A percentile compares a stretch with the other conserved stretches of the same genome.
Evolutionary conservation across 1,140 invertebrate genomes (phyloP).

Genomic region (Drosophila lini): DNA sequence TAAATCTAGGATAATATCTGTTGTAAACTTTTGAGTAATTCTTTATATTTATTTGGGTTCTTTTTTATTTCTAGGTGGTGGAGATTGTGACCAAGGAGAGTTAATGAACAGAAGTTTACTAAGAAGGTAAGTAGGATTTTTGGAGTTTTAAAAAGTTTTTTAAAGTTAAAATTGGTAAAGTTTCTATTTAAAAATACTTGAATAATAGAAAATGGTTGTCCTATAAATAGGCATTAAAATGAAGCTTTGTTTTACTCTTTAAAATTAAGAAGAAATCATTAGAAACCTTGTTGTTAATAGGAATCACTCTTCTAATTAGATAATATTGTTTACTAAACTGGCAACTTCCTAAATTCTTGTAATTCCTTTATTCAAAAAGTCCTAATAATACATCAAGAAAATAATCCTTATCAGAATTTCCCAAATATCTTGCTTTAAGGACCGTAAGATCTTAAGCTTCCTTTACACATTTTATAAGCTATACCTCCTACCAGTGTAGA

Average conservation of each 20-base stretch:
- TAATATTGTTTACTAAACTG: background rate
- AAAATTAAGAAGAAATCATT: background rate
- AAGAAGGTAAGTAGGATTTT: background rate
- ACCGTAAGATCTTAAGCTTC: background rate
- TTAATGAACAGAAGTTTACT: too few species aligned
- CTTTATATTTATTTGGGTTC: background rate
- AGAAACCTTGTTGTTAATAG: background rate
- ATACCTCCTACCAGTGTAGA: background rate
- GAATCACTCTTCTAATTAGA: background rate
- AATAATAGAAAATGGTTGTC: background rate
- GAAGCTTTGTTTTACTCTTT: background rate
- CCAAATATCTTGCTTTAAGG: background rate
- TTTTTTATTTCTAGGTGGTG: background rate
- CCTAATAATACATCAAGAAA: background rate
- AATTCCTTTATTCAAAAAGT: background rate
- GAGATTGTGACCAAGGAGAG: background rate
- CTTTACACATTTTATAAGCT: background rate
- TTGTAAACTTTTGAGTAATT: constrained; percentile 1
- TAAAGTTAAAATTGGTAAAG: too few species aligned
- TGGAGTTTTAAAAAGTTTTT: background rate
- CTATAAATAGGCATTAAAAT: background rate
- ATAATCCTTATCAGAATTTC: background rate
- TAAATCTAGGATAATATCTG: constrained; percentile 7
- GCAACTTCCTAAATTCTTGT: too few species aligned
- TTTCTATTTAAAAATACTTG: too few species aligned